Percentiles rank a stretch among this genome's conserved stretches.
Conservation (phyloP, 30 jellyfish, hydroid and myxozoan species). For the Calvadosia cruxmelitensis region DNA sequence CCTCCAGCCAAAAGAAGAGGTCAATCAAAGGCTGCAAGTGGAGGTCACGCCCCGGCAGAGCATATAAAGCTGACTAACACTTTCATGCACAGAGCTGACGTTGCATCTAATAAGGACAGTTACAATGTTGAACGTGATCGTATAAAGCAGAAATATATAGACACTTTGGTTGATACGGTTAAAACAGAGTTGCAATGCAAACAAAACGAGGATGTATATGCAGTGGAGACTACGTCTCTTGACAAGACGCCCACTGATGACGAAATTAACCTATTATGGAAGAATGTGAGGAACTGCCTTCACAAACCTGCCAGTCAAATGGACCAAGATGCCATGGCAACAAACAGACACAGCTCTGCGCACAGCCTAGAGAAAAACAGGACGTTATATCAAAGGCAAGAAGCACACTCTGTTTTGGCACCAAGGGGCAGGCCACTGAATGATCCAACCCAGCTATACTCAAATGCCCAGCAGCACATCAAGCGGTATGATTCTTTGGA, state of each 20-base stretch:
- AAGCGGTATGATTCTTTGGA: background rate
- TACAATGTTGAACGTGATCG: background rate
- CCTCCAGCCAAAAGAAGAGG: background rate
- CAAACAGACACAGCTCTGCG: slow-evolving; percentile 1
- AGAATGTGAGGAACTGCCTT: slow-evolving; percentile 67
- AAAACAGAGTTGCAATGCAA: background rate
- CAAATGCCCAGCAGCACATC: too few species aligned
- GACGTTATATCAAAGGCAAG: background rate
- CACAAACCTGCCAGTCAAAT: too few species aligned
- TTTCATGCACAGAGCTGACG: background rate
- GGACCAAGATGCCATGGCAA: too few species aligned
- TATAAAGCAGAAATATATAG: background rate
- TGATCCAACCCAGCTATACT: too few species aligned
- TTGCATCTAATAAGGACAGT: too few species aligned
- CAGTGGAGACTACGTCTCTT: too few species aligned
- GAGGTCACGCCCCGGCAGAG: too few species aligned
- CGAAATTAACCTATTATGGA: slow-evolving; percentile 82
- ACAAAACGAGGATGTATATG: background rate
- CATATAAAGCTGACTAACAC: background rate
- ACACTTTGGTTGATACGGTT: background rate
- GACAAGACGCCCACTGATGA: slow-evolving; percentile 96
- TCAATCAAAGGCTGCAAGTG: background rate
- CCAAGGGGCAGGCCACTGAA: too few species aligned
- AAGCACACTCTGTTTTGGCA: background rate
- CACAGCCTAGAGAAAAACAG: background rate